phyloP scores from a whole-genome alignment of 2,113 vertebrate genomes.

The Rostratula benghalensis region DNA sequence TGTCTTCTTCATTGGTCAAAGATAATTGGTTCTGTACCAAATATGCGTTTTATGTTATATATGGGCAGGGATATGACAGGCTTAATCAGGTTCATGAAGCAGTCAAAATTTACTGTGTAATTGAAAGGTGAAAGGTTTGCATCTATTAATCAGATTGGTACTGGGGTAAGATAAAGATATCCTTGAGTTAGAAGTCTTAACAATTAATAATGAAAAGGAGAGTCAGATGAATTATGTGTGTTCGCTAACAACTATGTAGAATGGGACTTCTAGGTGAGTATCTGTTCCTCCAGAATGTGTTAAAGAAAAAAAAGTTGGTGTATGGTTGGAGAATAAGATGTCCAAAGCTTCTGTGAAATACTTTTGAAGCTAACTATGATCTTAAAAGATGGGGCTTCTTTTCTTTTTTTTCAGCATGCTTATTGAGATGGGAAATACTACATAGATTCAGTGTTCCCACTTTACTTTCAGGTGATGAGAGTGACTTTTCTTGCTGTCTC shows the following conservation, averaged over 20 bases:
- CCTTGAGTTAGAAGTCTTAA: background rate
- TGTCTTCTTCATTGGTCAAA: background rate
- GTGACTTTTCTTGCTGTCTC: background rate
- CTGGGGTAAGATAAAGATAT: background rate
- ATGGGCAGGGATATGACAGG: background rate
- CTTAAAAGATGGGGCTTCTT: background rate
- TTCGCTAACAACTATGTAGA: background rate
- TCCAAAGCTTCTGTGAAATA: background rate
- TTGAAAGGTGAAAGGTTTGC: conserved; percentile 37
- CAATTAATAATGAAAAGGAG: background rate
- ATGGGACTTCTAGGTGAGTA: background rate
- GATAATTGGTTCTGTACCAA: conserved; percentile 15
- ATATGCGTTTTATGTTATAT: background rate
- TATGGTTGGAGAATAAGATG: background rate
- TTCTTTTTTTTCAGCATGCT: background rate
- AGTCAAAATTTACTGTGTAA: conserved; percentile 19
- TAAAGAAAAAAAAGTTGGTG: background rate
- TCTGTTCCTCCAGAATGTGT: background rate
- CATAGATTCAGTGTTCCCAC: background rate
- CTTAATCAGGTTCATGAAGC: conserved; percentile 42
- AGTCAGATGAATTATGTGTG: background rate
- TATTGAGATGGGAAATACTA: background rate
- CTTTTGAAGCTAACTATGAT: background rate
- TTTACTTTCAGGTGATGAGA: fast-evolving
- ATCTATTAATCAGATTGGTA: background rate